Evolutionary conservation across 2,888 invertebrate species (phyloP).

Genomic region (Gerris lacustris): DNA sequence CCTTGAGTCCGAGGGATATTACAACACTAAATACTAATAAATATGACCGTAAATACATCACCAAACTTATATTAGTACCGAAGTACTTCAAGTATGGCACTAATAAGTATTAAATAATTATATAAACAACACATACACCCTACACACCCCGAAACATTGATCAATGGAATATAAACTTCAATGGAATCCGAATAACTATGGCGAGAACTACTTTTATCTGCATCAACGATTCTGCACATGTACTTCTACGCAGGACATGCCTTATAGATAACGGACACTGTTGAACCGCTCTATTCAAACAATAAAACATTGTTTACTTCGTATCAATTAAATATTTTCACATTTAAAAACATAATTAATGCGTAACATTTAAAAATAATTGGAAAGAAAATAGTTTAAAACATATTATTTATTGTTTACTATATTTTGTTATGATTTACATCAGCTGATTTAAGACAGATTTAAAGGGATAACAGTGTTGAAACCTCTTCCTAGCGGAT

Average conservation of each 20-base stretch:
- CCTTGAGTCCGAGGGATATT: constrained; percentile 28
- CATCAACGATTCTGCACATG: constrained; percentile 17
- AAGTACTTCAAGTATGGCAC: constrained; percentile 27
- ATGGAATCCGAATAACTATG: constrained; percentile 20
- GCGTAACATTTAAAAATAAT: too few species aligned
- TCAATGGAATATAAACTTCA: constrained; percentile 30
- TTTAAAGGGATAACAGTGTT: too few species aligned
- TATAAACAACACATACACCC: constrained; percentile 29
- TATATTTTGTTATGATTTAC: too few species aligned
- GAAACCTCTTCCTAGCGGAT: too few species aligned
- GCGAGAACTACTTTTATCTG: constrained; percentile 26
- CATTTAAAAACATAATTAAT: too few species aligned
- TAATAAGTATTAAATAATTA: constrained; percentile 29
- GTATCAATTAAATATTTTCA: too few species aligned
- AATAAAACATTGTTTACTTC: too few species aligned
- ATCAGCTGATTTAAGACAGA: too few species aligned
- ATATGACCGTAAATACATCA: constrained; percentile 32
- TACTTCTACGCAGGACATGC: neutral
- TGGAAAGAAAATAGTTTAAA: too few species aligned
- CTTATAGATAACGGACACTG: neutral
- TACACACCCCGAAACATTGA: constrained; percentile 31
- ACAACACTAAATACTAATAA: constrained; percentile 29
- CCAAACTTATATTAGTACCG: constrained; percentile 30
- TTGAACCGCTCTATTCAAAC: too few species aligned
- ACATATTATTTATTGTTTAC: too few species aligned